Evolutionary conservation across 1,140 invertebrate species (phyloP).

Genomic region (Elymnias hypermnestra): DNA sequence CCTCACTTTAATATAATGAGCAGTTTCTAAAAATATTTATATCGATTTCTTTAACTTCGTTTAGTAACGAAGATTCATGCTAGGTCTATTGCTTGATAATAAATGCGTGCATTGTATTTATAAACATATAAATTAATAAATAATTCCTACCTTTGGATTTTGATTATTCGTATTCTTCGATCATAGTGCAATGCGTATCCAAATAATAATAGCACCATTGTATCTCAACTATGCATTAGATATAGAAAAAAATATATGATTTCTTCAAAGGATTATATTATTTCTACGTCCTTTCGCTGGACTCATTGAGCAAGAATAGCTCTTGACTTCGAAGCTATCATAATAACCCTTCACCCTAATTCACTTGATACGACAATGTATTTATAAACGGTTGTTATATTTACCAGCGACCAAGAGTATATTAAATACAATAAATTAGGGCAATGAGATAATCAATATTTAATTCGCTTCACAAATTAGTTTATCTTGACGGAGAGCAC

Average conservation of each 20-base stretch:
- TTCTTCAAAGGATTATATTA: conserved; percentile 7
- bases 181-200: conserved; percentile 38
- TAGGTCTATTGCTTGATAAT: neutral
- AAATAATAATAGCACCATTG: conserved; percentile 39
- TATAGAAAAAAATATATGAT: too few relatives aligned
- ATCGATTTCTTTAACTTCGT: too few relatives aligned
- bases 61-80: too few relatives aligned
- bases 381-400: too few relatives aligned
- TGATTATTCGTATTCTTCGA: conserved; percentile 36
- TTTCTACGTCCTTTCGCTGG: conserved; percentile 16
- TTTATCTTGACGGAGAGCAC: too few relatives aligned
- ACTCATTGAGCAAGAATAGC: conserved; percentile 13
- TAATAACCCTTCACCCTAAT: conserved; percentile 30
- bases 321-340: conserved; percentile 15
- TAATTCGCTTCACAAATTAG: neutral
- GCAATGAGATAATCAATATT: neutral
- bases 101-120: too few relatives aligned
- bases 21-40: too few relatives aligned
- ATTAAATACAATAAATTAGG: too few relatives aligned
- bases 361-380: conserved; percentile 10
- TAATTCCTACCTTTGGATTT: conserved; percentile 44
- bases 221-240: too few relatives aligned
- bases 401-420: too few relatives aligned
- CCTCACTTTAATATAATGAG: too few relatives aligned
- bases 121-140: neutral